Evolutionary conservation across 2,797 vertebrate genomes (phyloP).

Genomic region (Rhinophrynus dorsalis): DNA sequence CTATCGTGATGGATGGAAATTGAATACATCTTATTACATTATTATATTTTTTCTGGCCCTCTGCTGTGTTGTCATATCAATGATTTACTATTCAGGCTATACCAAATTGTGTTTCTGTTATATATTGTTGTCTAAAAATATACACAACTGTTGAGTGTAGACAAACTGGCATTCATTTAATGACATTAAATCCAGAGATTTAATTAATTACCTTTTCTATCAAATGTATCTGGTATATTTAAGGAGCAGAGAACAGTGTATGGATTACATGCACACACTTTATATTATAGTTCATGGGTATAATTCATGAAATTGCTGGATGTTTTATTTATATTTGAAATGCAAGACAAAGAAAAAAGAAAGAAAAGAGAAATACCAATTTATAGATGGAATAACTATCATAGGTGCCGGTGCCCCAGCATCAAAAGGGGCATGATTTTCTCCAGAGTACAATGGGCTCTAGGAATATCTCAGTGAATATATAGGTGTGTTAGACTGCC

Average conservation of each 20-base stretch:
- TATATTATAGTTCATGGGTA: too few relatives aligned
- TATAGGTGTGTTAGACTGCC: too few relatives aligned
- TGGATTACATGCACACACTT: too few relatives aligned
- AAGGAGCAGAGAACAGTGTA: background rate
- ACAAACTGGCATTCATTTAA: background rate
- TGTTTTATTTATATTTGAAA: too few relatives aligned
- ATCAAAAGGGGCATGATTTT: too few relatives aligned
- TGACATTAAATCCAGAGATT: background rate
- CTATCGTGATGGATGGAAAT: background rate
- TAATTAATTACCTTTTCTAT: background rate
- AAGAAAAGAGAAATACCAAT: too few relatives aligned
- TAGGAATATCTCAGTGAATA: too few relatives aligned
- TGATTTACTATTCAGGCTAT: background rate
- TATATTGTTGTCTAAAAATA: slow-evolving; percentile 1
- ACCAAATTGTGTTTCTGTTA: background rate
- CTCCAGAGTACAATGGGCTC: too few relatives aligned
- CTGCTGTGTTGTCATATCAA: background rate
- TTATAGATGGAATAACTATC: too few relatives aligned
- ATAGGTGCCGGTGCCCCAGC: too few relatives aligned
- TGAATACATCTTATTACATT: background rate
- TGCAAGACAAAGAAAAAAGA: too few relatives aligned
- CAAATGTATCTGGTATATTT: background rate
- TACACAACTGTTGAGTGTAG: background rate
- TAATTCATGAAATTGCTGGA: too few relatives aligned
- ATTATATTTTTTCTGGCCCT: background rate